Conservation (phyloP, 2,113 vertebrate genomes). For the Tragelaphus scriptus region DNA sequence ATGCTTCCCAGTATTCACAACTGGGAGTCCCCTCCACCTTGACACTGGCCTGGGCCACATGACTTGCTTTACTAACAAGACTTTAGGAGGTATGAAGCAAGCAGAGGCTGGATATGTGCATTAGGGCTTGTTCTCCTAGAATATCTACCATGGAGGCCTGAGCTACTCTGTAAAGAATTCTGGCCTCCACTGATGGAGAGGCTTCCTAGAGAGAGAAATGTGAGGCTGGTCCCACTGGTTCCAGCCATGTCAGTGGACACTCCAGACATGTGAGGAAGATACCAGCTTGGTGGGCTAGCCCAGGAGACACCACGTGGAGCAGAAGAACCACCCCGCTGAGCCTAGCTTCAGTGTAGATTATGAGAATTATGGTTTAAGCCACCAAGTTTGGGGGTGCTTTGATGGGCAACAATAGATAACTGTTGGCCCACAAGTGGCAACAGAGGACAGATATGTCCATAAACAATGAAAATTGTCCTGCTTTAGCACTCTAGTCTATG, state of each 20-base stretch:
- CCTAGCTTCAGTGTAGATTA: neutral
- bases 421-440: neutral
- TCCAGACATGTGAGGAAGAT: neutral
- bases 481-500: neutral
- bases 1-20: neutral
- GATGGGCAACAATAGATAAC: neutral
- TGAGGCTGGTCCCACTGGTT: neutral
- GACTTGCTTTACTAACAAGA: neutral
- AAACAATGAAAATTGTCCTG: neutral
- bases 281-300: neutral
- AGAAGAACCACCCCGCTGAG: neutral
- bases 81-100: neutral
- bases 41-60: neutral
- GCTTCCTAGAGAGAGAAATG: neutral
- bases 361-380: neutral
- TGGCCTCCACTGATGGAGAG: neutral
- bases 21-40: neutral
- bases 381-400: neutral
- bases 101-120: neutral
- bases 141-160: neutral
- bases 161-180: neutral
- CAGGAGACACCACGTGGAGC: neutral
- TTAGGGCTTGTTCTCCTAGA: neutral
- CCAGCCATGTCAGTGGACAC: neutral
- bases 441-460: neutral